Percentiles rank a stretch among this genome's conserved stretches.
Conservation (phyloP, 2,113 vertebrate species). For the Albula glossodonta region DNA sequence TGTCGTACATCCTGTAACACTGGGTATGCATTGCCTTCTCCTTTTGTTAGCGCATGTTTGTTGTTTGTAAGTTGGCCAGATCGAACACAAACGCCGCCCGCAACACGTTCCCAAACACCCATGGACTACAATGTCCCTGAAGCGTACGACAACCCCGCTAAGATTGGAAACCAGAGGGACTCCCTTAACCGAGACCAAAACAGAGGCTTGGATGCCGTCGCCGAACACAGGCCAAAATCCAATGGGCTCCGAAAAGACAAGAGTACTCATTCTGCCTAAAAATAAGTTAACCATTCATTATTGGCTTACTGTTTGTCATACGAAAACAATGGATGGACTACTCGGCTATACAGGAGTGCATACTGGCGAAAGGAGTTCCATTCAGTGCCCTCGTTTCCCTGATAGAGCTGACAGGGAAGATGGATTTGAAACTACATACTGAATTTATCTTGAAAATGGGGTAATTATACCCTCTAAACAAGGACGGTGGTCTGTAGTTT, state of each 20-base stretch:
- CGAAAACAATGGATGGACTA: slow-evolving; percentile 81
- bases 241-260: background rate
- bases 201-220: background rate
- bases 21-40: slow-evolving; percentile 42
- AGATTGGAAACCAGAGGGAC: slow-evolving; percentile 14
- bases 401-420: slow-evolving; percentile 83
- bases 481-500: slow-evolving; percentile 81
- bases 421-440: slow-evolving; percentile 82
- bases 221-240: background rate
- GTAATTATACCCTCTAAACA: slow-evolving; percentile 85
- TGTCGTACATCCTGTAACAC: slow-evolving; percentile 69
- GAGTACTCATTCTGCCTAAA: slow-evolving; percentile 4
- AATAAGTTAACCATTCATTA: slow-evolving; percentile 82
- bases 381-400: slow-evolving; percentile 80
- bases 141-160: slow-evolving; percentile 55
- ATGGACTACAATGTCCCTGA: slow-evolving; percentile 47
- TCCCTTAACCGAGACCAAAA: background rate
- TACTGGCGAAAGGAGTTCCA: slow-evolving; percentile 85
- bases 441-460: slow-evolving; percentile 92
- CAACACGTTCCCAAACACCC: slow-evolving; percentile 49
- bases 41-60: slow-evolving; percentile 70
- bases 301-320: slow-evolving; percentile 80
- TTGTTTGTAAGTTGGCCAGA: slow-evolving; percentile 53
- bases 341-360: slow-evolving; percentile 83
- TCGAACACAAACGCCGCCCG: slow-evolving; percentile 63